phyloP scores from a whole-genome alignment of 1,140 invertebrate genomes.

The Sitobion miscanthi region DNA sequence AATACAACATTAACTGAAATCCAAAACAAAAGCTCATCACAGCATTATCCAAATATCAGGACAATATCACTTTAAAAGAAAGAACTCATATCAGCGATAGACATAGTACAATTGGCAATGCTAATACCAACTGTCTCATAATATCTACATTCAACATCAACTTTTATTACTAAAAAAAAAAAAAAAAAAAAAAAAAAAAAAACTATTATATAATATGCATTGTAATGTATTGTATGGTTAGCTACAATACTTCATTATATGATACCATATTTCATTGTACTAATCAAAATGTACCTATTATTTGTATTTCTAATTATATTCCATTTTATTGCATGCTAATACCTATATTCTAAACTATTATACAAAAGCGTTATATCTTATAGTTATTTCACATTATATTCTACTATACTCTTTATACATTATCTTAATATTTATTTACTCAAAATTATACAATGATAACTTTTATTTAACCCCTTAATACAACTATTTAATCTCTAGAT shows the following conservation, averaged over 20 bases:
- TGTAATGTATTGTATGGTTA: too few relatives aligned
- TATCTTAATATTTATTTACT: slow-evolving; percentile 2
- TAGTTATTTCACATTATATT: slow-evolving; percentile 13
- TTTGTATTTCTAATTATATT: slow-evolving; percentile 18
- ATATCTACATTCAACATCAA: slow-evolving; percentile 4
- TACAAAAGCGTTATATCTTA: background rate
- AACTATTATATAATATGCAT: too few relatives aligned
- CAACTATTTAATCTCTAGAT: slow-evolving; percentile 9
- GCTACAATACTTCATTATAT: too few relatives aligned
- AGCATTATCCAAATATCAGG: too few relatives aligned
- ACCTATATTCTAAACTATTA: background rate
- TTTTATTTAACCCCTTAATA: background rate
- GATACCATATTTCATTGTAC: too few relatives aligned
- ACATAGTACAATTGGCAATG: too few relatives aligned
- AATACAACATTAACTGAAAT: too few relatives aligned
- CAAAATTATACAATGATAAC: background rate
- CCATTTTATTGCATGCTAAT: background rate
- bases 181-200: too few relatives aligned
- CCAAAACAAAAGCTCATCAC: too few relatives aligned
- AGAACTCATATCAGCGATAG: too few relatives aligned
- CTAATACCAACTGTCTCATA: background rate
- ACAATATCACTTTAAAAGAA: too few relatives aligned
- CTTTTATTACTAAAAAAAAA: background rate
- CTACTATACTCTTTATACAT: background rate
- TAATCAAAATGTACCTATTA: background rate